Base-by-base conservation (phyloP, 2,888 invertebrate genomes). In the Thyatira batis region DNA sequence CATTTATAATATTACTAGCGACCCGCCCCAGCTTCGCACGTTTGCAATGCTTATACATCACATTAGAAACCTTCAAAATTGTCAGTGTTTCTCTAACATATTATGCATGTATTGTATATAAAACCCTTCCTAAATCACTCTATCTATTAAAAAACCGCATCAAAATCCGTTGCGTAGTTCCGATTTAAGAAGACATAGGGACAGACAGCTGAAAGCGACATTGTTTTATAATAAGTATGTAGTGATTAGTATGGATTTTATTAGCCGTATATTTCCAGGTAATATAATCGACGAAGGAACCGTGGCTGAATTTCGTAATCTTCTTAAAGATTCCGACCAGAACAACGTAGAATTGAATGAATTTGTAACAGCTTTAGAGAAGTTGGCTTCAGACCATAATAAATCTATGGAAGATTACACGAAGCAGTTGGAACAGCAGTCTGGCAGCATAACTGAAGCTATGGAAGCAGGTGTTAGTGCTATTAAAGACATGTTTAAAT, bases 311-410 rank as follows among this genome's bases (percentile, higher is more conserved):
- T 76, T 73, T 0, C 69, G 81, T 0, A 63, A 69, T 4, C 64
- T 81, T 0, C 78, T 85, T 52, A 55, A 58, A 1, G 71, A 70
- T 0, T 59, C 58, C 0, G 71, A 73, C 20, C 50, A 54, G 0
- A 52, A 58, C 1, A 62, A 65, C 8, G 58, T 80, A 0, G 60
- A 72, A 0, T 33, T 82, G 0, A 58, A 63, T 1, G 76, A 80
- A 45, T 85, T 86, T 50, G 71, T 78, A 43, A 64, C 76, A 20
- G 78, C 71, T 0, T 49, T 86, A 2, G 30, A 48, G 1, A 65
- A 65, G 25, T 27, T 80, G 1, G 82, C 84, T 0, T 52, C 44
- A 0, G 79, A 83, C 2, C 76, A 80, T 21, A 69, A 80, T 30
- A 74, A 69, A 46, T 68, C 52, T 0, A 28, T 76, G 0, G 81